A percentile compares a stretch with the other conserved stretches of the same genome.
phyloP scores from a whole-genome alignment of 2,888 invertebrate genomes.

The Diabrotica balteata region DNA sequence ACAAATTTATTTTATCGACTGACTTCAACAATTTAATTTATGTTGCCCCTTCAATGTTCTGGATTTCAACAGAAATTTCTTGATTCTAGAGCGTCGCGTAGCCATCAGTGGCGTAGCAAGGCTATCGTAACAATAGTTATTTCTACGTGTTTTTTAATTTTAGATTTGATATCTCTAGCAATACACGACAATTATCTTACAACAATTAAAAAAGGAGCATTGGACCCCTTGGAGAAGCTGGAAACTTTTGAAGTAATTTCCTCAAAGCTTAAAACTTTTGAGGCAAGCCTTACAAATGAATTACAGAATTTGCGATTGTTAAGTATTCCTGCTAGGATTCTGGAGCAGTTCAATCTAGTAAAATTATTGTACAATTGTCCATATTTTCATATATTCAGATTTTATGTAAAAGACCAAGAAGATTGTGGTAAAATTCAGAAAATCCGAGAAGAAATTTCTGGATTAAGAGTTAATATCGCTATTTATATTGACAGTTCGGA shows the following conservation, averaged over 20 bases:
- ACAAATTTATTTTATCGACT: no score
- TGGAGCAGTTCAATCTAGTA: neutral
- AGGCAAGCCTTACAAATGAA: neutral
- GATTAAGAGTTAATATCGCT: no score
- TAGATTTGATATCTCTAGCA: neutral
- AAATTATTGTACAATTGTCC: constrained; percentile 1
- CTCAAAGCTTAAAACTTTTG: neutral
- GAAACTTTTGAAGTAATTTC: neutral
- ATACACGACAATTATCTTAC: neutral
- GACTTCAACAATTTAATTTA: no score
- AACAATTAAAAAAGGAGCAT: constrained; percentile 5
- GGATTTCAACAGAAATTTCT: no score
- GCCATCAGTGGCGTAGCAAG: no score
- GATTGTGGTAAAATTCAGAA: no score
- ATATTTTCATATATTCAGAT: neutral
- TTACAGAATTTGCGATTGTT: neutral
- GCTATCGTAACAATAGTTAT: no score
- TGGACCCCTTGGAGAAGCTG: neutral
- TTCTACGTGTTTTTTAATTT: neutral
- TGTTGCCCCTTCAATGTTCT: no score
- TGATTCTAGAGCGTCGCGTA: no score
- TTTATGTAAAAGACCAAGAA: neutral
- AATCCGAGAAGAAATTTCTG: no score
- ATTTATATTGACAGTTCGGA: no score
- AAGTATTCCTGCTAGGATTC: neutral